These are phyloP conservation scores for Timema podura DNA, from an alignment of 2,888 invertebrate genomes.

Conservation along the genomic window DNA sequence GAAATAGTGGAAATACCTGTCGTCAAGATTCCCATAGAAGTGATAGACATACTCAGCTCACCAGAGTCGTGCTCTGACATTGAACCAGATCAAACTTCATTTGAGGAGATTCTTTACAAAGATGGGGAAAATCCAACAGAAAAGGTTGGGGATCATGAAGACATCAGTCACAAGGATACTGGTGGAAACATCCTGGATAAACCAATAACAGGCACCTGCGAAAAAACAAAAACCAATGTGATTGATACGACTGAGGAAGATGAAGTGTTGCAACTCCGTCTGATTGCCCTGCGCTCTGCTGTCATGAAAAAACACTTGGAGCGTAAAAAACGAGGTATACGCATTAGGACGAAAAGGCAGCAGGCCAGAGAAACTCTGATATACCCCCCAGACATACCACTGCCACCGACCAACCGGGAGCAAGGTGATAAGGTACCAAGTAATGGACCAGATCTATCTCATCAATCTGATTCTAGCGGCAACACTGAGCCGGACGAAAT, in stretches of 20 bases:
- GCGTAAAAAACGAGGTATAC: neutral
- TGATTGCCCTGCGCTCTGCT: slow-evolving; percentile 7
- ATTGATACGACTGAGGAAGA: neutral
- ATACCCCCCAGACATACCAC: no score
- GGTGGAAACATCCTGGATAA: neutral
- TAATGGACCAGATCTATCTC: slow-evolving; percentile 10
- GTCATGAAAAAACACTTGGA: slow-evolving; percentile 1
- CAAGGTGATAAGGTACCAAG: neutral
- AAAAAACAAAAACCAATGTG: neutral
- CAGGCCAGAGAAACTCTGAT: no score
- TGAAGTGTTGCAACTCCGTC: slow-evolving; percentile 13
- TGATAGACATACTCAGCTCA: slow-evolving; percentile 1
- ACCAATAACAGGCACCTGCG: neutral
- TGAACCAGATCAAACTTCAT: neutral
- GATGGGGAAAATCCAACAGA: neutral
- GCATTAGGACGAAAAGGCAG: no score
- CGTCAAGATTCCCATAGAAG: neutral
- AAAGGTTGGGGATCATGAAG: neutral
- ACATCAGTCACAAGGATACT: neutral
- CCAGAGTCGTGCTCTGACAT: neutral
- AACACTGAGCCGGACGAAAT: neutral
- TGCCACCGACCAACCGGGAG: no score
- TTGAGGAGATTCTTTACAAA: neutral
- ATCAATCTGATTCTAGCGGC: no score
- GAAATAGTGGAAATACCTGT: no score